Evolutionary conservation across 2,113 vertebrate genomes (phyloP), one percentile per base, ranked within the genome.

Genomic region (Tor tambroides): DNA sequence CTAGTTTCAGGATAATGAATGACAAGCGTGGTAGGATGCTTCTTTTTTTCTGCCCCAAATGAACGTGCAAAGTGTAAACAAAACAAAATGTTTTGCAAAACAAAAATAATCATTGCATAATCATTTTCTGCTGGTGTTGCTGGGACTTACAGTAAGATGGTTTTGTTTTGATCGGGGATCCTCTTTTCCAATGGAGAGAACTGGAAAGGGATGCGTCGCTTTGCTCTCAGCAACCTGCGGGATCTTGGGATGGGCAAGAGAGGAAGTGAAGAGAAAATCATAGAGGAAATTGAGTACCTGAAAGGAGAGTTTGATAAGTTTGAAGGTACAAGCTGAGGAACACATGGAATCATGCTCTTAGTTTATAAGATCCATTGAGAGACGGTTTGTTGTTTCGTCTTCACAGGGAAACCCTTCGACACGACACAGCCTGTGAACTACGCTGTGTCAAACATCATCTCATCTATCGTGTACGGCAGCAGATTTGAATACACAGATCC

Each of bases 401-500:
- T 83, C 38, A 61, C 89, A 95, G 95, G 91, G 19, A 90, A 92
- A 82, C 80, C 95, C 6, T 95, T 95, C 41, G 83, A 94, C 26
- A 93, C 93, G 15, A 21, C 72, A 1, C 0, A 23, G 4, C 83
- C 89, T 1, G 3, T 93, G 56, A 93, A 91, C 83, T 88, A 91
- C 30, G 92, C 95, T 2, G 91, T 94, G 6, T 93, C 93, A 85
- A 96, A 95, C 81, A 91, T 95, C 21, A 94, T 95, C 84, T 94
- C 90, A 2, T 88, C 92, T 0, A 91, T 96, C 11, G 91, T 95
- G 54, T 96, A 93, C 6, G 95, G 95, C 71, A 92, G 89, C 83
- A 91, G 95, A 74, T 96, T 95, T 90, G 93, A 95, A 43, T 92
- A 95, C 72, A 51, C 49, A n/a, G 93, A 96, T 59, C 89, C 81